These are phyloP conservation scores for Spondyliosoma cantharus DNA, from an alignment of 2,797 vertebrate species.

Conservation along the genomic window DNA sequence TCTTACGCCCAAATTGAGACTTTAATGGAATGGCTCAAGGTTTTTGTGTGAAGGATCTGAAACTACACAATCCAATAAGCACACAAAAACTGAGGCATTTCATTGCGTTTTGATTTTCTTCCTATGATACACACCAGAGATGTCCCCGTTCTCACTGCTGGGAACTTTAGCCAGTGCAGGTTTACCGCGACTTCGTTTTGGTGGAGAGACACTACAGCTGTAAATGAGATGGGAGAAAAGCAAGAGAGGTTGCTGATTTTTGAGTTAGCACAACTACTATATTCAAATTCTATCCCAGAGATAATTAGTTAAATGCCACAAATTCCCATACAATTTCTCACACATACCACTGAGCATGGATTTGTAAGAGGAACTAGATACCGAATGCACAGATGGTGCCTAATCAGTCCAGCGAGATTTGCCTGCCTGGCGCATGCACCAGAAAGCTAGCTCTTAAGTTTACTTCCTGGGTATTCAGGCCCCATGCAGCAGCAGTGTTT, in stretches of 20 bases:
- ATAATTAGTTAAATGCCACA: not conserved
- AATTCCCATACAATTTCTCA: not conserved
- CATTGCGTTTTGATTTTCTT: constrained; percentile 19
- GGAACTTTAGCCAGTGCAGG: constrained; percentile 92
- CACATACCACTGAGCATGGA: not conserved
- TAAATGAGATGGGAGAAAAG: constrained; percentile 32
- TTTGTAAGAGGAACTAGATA: too few species aligned
- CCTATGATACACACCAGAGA: constrained; percentile 74
- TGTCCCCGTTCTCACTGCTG: constrained; percentile 88
- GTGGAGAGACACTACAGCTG: constrained; percentile 84
- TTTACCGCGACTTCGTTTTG: constrained; percentile 94
- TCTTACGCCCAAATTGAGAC: constrained; percentile 24
- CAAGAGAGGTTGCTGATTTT: not conserved
- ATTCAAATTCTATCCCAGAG: not conserved
- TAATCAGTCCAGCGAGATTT: too few species aligned
- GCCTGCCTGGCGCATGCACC: too few species aligned
- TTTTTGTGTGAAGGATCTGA: constrained; percentile 6
- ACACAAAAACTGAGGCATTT: constrained; percentile 14
- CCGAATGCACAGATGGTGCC: too few species aligned
- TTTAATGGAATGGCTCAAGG: constrained; percentile 3
- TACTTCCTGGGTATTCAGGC: too few species aligned
- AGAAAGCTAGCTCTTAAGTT: too few species aligned
- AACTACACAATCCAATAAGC: not conserved
- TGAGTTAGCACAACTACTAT: too few species aligned
- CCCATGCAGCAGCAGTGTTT: too few species aligned